Evolutionary conservation across 2,113 vertebrate species (phyloP).

Genomic region (Rhipidura dahli): DNA sequence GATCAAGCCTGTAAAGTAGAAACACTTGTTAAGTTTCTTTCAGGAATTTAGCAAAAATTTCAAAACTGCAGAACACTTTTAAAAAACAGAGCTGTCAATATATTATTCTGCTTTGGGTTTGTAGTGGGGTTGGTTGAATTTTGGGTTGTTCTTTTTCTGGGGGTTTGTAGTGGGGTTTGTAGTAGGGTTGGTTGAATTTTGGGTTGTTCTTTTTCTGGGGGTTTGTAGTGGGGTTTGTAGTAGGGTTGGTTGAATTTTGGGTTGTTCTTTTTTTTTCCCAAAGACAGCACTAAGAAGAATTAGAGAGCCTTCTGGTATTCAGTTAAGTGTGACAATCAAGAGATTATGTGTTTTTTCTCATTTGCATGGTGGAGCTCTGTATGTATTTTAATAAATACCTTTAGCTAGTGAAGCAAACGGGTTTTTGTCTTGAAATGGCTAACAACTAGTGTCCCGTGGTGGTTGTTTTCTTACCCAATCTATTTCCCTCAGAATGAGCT

Average conservation of each 20-base stretch:
- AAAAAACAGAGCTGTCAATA: neutral
- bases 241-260: neutral
- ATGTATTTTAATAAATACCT: neutral
- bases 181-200: neutral
- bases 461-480: neutral
- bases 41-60: slow-evolving; percentile 11
- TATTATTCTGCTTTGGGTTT: neutral
- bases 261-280: accelerated
- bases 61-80: neutral
- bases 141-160: no score
- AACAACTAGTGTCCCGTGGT: neutral
- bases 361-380: neutral
- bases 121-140: neutral
- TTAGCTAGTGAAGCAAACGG: neutral
- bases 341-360: neutral
- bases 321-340: neutral
- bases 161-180: neutral
- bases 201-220: no score
- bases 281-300: neutral
- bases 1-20: neutral
- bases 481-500: neutral
- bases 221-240: neutral
- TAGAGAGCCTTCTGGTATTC: neutral
- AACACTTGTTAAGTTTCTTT: neutral
- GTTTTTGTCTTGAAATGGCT: neutral